Percentiles rank a stretch among this genome's conserved stretches.
phyloP scores from a whole-genome alignment of 1,140 invertebrate genomes.

The Brachionus koreanus region DNA sequence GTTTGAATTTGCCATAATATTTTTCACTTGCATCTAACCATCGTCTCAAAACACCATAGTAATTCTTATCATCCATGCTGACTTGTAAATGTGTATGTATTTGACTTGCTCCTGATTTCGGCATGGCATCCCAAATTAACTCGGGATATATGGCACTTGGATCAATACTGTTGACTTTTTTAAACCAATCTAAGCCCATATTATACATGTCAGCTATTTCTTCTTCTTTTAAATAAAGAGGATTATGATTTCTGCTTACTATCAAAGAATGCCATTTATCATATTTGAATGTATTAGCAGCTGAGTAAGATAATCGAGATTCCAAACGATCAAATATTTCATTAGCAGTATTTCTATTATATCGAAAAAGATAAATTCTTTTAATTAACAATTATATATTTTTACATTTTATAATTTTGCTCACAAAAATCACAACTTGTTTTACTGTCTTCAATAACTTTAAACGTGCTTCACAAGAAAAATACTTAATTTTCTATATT shows the following conservation, averaged over 20 bases:
- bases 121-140: conserved; percentile 60
- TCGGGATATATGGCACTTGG: conserved; percentile 51
- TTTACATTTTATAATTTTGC: conserved; percentile 30
- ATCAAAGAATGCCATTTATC: conserved; percentile 60
- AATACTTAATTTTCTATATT: background rate
- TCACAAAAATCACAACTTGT: conserved; percentile 43
- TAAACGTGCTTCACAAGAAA: background rate
- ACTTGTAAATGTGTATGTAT: conserved; percentile 62
- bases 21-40: background rate
- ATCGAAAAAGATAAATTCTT: background rate
- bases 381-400: background rate
- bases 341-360: conserved; percentile 15
- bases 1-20: background rate
- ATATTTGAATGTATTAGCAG: conserved; percentile 61
- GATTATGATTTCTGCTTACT: conserved; percentile 57
- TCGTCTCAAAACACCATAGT: conserved; percentile 52
- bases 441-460: conserved; percentile 14
- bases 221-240: conserved; percentile 54
- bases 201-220: conserved; percentile 56
- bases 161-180: conserved; percentile 48
- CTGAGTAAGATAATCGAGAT: conserved; percentile 53
- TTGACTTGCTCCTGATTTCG: conserved; percentile 61
- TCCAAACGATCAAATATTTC: conserved; percentile 52
- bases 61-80: conserved; percentile 53
- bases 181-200: conserved; percentile 50